Conservation (phyloP, 2,113 vertebrate species). For the Gadus chalcogrammus region DNA sequence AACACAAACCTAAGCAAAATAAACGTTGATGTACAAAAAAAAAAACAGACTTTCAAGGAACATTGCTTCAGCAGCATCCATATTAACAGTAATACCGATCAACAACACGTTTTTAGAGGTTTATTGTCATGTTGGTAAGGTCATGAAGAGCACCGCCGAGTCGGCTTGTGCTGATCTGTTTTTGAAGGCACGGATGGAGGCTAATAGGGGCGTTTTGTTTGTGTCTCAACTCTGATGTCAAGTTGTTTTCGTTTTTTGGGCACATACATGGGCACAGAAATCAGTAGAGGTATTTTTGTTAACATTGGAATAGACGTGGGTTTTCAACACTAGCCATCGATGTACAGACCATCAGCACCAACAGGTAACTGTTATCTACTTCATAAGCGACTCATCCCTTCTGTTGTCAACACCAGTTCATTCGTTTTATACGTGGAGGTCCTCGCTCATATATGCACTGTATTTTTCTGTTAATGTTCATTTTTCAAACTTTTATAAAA, state of each 20-base stretch:
- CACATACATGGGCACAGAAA: constrained; percentile 49
- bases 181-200: constrained; percentile 34
- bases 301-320: constrained; percentile 19
- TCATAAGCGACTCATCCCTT: constrained; percentile 21
- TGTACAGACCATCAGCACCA: constrained; percentile 42
- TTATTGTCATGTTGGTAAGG: constrained; percentile 13
- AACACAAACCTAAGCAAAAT: constrained; percentile 18
- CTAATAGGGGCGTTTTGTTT: constrained; percentile 24
- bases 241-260: constrained; percentile 43
- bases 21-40: constrained; percentile 21
- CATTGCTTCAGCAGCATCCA: constrained; percentile 26
- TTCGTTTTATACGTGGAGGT: not conserved
- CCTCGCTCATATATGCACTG: not conserved
- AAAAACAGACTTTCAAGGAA: constrained; percentile 40
- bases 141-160: constrained; percentile 29
- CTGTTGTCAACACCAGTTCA: constrained; percentile 45
- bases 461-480: not conserved
- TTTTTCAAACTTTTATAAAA: constrained; percentile 29
- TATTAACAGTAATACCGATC: not conserved
- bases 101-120: constrained; percentile 10
- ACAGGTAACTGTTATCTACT: constrained; percentile 31
- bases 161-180: constrained; percentile 33
- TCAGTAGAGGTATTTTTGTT: constrained; percentile 45
- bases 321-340: constrained; percentile 33
- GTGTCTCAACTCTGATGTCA: constrained; percentile 29